Evolutionary conservation across 2,113 vertebrate genomes (phyloP), one percentile per base, ranked within the genome.

Genomic region (Ploceus nigricollis): DNA sequence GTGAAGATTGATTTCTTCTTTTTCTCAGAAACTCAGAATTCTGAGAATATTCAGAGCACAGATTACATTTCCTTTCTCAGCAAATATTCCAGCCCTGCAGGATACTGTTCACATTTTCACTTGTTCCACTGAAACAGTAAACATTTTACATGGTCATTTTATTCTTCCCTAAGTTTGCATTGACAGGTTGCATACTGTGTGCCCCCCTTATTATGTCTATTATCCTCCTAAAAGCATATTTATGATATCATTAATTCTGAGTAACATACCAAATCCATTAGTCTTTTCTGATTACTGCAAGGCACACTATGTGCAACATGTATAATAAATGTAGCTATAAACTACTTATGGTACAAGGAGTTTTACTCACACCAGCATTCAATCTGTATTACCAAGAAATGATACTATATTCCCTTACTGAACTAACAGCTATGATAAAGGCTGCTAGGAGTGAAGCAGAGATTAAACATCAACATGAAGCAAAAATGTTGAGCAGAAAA

Each of bases 271-370:
- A 93, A 88, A 91, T 58, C 47, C 81, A 92, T 88, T 89, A 95
- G 54, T 88, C 39, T 82, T 94, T 87, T 81, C 87, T 64, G 68
- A 91, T 87, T 94, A 73, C 69, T 72, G 42, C 82, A 76, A 60
- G 78, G 61, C 24, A 88, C 21, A 30, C 64, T 56, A 50, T 51
- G 57, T 61, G 48, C 45, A 65, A 66, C 40, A 37, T 24, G 23
- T 51, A 39, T 83, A 90, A 90, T 78, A 93, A 93, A 83, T 85
- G 86, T 31, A 95, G 39, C 56, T 76, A 88, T 93, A 95, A 96
- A 96, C 90, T 78, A 89, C 73, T 64, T 81, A 44, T 0, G 7
- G 69, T 83, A 91, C 70, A 87, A 78, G 24, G 22, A 89, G 30
- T 87, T 94, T 61, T 79, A 75, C 37, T 80, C 5, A 0, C 37